Evolutionary conservation across 2,888 invertebrate species (phyloP), one percentile per base, ranked within the genome.

Genomic region (Steinernema hermaphroditum): DNA sequence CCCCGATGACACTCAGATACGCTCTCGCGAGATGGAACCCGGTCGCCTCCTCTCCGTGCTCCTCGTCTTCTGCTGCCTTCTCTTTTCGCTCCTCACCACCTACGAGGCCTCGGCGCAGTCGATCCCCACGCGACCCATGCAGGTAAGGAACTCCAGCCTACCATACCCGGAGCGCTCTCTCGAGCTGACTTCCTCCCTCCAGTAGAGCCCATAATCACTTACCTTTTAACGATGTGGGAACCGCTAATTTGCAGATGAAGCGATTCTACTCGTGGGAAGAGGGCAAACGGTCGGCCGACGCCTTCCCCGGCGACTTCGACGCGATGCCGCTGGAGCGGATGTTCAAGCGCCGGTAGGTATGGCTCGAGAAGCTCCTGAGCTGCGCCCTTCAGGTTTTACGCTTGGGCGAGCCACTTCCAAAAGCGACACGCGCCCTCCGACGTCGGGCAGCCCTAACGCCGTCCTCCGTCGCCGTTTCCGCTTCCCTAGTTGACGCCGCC

Each of bases 201-300:
- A n/a, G n/a, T n/a, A n/a, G n/a, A n/a, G n/a, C n/a, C n/a, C n/a
- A n/a, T 16, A 41, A 41, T 41, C 43, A 12, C 16, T 16, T 41
- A 12, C 16, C 9, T 6, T 54, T 54, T 54, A 24, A 54, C 22
- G 54, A 54, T 54, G 14, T 54, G 6, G 22, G 54, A 54, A 24
- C 24, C 54, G 22, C 2, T 27, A 54, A 54, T 19, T 54, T 24
- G 6, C 50, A 50, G 50, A 50, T 50, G 69, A 72, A 72, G 29
- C 69, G 72, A n/a, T 72, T 72, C 49, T 72, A 72, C 32, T 72
- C 72, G 27, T 72, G 72, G 72, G 72, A 72, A 43, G 72, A 68
- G 19, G 72, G 72, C 49, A 72, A 72, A 72, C 72, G 72, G 29
- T 72, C 72, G 19, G 69, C 69, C n/a, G 69, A 69, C 22, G 69